Base-by-base conservation (phyloP, 2,797 vertebrate species). In the Okamejei kenojei region DNA sequence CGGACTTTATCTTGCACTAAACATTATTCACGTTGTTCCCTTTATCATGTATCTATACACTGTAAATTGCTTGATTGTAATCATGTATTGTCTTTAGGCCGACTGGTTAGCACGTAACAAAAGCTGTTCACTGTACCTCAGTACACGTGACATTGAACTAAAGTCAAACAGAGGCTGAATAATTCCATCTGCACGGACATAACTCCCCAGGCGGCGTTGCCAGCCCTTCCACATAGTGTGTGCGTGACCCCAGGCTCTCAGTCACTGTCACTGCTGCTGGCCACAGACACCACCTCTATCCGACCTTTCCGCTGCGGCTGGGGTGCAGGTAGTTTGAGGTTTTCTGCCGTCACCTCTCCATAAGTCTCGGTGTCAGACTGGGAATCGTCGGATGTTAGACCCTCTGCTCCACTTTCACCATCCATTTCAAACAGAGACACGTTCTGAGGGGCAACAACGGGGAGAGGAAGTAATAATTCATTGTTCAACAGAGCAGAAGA, bases 351-450 rank as follows among this genome's bases (percentile, higher is more conserved):
- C 94, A 98, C 94, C 94, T 96, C 95, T 0, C 73, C 93, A 80
- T 86, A 93, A 68, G 21, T 94, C 0, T 95, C 97, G 2, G 95
- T 95, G 93, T 96, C 96, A 0, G 96, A 96, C 19, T 96, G 96
- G 0, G 96, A 96, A 93, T 94, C 94, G 32, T 95, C 94, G 1
- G 95, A 94, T 0, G 94, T 95, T 0, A 95, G 94, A 1, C 96
- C 96, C 86, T 96, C 96, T 0, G 96, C 96, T 92, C 94, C 93
- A 17, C 93, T 93, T 76, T 96, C 95, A 92, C 94, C 95, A 80
- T 95, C 96, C 94, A 98, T 95, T 95, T 98, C 97, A 95, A 98
- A 97, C 93, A 99, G 93, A 0, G 98, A 97, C 15, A 99, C 96
- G 10, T 99, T 98, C 98, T 99, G 95, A 0, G 93, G 94, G 84